phyloP scores from a whole-genome alignment of 2,888 invertebrate species.

The Ferrisia virgata region DNA sequence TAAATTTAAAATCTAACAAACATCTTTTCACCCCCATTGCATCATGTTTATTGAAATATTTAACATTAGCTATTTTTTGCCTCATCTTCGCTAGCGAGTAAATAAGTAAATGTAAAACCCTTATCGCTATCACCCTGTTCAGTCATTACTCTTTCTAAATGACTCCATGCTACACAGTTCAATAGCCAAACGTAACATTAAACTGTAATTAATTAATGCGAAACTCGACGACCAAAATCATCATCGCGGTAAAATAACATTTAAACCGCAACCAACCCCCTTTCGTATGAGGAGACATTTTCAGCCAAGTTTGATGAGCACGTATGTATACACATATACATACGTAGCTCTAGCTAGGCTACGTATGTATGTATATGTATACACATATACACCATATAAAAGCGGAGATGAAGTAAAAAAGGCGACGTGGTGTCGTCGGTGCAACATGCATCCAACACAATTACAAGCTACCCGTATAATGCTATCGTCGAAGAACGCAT shows the following conservation, averaged over 20 bases:
- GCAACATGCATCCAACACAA: conserved; percentile 38
- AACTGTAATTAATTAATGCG: neutral
- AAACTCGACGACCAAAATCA: neutral
- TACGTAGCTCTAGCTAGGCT: no score
- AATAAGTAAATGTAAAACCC: neutral
- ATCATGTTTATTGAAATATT: no score
- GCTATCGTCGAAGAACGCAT: conserved; percentile 20
- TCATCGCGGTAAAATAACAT: neutral
- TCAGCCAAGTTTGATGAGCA: neutral
- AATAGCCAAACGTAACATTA: neutral
- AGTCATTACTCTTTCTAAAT: neutral
- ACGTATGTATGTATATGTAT: neutral
- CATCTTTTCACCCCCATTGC: no score
- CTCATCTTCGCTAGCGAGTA: neutral
- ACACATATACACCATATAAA: neutral
- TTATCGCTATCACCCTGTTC: neutral
- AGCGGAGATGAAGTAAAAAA: neutral
- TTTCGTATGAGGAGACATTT: neutral
- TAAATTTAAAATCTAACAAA: no score
- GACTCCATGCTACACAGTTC: neutral
- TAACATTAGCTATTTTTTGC: neutral
- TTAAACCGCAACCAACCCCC: conserved; percentile 10
- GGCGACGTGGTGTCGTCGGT: conserved; percentile 12
- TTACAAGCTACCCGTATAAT: conserved; percentile 41
- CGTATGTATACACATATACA: neutral